Base-by-base conservation (phyloP, 1,140 invertebrate genomes). In the Teleopsis dalmanni region DNA sequence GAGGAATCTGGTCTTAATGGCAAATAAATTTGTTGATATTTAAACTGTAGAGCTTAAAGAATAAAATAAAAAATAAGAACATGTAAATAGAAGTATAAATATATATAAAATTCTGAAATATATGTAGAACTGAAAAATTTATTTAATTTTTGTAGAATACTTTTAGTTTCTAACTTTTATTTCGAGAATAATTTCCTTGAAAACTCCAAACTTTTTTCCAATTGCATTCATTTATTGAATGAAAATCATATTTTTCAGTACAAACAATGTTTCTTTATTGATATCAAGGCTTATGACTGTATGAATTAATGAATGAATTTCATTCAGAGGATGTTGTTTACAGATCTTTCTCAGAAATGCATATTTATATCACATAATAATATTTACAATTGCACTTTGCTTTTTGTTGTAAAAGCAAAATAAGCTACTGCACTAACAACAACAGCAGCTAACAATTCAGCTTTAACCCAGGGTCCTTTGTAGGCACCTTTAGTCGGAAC, bases 401-500 rank as follows among this genome's bases (percentile, higher is more conserved):
- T 83, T 71, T 88, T 90, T 52, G 87, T 82, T 37, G 82, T 82
- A 57, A 92, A 84, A 10, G 92, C 93, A 54, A 87, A 79, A 70
- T 94, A 95, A 48, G 87, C 90, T 16, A 95, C 81, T 33, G 88
- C 66, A 50, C 86, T 77, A 3, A 88, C 85, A 2, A 88, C 69
- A 26, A 82, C 72, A 10, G 85, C 85, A 27, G 92, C 93, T 34
- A 95, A 73, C 23, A 94, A 81, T 76, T 97, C 93, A 10, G 89
- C 91, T 60, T 93, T 92, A 10, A 97, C 78, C 83, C 87, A 88
- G 7, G 91, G 91, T 13, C 93, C 93, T 55, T 83, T 85, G 73
- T 91, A 95, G 50, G 91, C 83, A 55, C 91, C 88, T 50, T 87
- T 84, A 63, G 93, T 87, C 54, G 83, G 81, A 1, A 95, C 69